phyloP scores from a whole-genome alignment of 2,797 vertebrate species.

The Momotus momota region DNA sequence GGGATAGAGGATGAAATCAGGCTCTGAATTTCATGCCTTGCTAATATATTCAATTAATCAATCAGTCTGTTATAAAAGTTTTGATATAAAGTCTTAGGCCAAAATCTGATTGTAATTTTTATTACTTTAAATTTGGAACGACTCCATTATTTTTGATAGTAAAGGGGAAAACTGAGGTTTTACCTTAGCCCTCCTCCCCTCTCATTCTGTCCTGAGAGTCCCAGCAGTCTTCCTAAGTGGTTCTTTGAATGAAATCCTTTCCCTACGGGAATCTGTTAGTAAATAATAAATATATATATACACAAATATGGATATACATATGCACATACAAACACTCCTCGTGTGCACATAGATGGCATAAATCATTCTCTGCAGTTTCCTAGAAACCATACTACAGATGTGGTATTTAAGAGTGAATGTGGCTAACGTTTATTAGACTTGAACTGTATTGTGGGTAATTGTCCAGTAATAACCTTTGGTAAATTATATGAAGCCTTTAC shows the following conservation, averaged over 20 bases:
- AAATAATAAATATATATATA: neutral
- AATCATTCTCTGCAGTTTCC: conserved; percentile 34
- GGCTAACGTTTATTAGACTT: conserved; percentile 75
- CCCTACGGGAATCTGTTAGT: neutral
- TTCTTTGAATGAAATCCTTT: neutral
- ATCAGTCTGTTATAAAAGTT: neutral
- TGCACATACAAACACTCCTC: neutral
- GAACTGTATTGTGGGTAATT: conserved; percentile 83
- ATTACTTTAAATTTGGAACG: neutral
- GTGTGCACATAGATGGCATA: neutral
- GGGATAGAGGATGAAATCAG: neutral
- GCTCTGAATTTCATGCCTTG: neutral
- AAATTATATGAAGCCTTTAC: conserved; percentile 78
- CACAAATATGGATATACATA: neutral
- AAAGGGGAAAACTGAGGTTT: neutral
- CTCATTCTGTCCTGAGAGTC: neutral
- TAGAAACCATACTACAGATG: conserved; percentile 60
- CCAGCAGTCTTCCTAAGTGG: neutral
- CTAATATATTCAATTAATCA: neutral
- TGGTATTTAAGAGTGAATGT: conserved; percentile 72
- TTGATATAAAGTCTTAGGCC: neutral
- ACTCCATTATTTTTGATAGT: neutral
- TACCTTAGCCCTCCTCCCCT: neutral
- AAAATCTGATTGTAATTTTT: neutral
- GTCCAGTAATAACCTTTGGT: conserved; percentile 80